Base-by-base conservation (phyloP, 2,113 vertebrate genomes). In the Hippocampus barbouri region DNA sequence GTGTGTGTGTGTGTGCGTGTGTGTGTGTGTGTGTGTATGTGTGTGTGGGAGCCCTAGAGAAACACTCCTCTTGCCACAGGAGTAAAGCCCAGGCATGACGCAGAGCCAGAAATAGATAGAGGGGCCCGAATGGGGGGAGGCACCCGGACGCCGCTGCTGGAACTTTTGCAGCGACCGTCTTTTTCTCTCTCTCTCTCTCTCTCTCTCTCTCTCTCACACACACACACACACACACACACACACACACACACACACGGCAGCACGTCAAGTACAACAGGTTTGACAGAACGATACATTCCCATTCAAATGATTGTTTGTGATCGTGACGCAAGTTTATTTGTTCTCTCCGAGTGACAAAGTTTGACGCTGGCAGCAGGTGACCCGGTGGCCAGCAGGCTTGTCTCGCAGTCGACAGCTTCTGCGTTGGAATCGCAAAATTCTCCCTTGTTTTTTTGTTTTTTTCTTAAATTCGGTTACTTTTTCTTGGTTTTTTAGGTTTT, bases 51-150 rank as follows among this genome's bases (percentile, higher is more conserved):
- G 95, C 95, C 95, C 95, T 95, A 94, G 93, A 96, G 95, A 96
- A 96, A 95, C 95, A 95, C 96, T 94, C 94, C 91, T 95, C 94
- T 91, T 95, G 94, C 95, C 96, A 97, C 95, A 94, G 95, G 96
- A 98, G 97, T 98, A 96, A 98, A 98, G 96, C 96, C 96, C 96
- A 96, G 94, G 93, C 93, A 90, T 98, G 96, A 98, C 93, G 97
- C 96, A 98, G 95, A 97, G 96, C 95, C 96, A 97, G 94, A 94
- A 94, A 96, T 95, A 96, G 96, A 98, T 91, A 92, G 89, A 91
- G 96, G 95, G 94, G 94, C 89, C 90, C 83, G 91, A 85, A 91
- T 93, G 96, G 94, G 93, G 94, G 93, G 90, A 89, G 83, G 89
- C 84, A 93, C 92, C 91, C 91, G 93, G 93, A 94, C 76, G n/a